Conservation (phyloP, 2,113 vertebrate species). For the Pimephales promelas region DNA sequence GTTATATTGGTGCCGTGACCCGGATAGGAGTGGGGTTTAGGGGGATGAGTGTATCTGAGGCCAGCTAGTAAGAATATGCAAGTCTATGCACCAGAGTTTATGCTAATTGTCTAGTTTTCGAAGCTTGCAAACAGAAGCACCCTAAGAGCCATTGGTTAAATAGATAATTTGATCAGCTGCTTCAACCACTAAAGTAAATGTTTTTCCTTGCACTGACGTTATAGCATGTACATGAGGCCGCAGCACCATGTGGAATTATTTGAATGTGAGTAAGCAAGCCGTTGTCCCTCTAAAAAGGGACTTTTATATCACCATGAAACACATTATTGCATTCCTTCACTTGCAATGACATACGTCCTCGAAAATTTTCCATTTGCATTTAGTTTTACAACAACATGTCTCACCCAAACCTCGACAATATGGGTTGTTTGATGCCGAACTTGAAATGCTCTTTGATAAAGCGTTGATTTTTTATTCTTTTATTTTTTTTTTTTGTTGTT, state of each 20-base stretch:
- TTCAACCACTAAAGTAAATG: slow-evolving; percentile 19
- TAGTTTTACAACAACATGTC: slow-evolving; percentile 67
- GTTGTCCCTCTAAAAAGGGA: slow-evolving; percentile 48
- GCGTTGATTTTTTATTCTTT: background rate
- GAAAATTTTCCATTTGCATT: slow-evolving; percentile 68
- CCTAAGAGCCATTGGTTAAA: background rate
- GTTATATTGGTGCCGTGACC: too few species aligned
- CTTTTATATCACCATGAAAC: slow-evolving; percentile 58
- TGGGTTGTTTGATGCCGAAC: slow-evolving; percentile 65
- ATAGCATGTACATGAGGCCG: slow-evolving; percentile 19
- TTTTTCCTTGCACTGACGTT: slow-evolving; percentile 13
- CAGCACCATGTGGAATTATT: slow-evolving; percentile 17
- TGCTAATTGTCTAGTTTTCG: background rate
- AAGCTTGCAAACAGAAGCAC: background rate
- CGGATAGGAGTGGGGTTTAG: too few species aligned
- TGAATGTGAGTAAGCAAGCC: slow-evolving; percentile 31
- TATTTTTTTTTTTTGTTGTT: background rate
- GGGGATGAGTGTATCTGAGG: too few species aligned
- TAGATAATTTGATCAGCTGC: slow-evolving; percentile 24
- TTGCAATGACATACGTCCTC: slow-evolving; percentile 63
- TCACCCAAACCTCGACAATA: slow-evolving; percentile 69
- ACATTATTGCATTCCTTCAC: slow-evolving; percentile 55
- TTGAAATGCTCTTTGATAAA: slow-evolving; percentile 7
- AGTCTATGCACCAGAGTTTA: background rate
- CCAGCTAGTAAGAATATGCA: background rate